Percentiles rank a stretch among this genome's conserved stretches.
phyloP scores from a whole-genome alignment of 2,888 invertebrate genomes.

The Cerastis rubricosa region DNA sequence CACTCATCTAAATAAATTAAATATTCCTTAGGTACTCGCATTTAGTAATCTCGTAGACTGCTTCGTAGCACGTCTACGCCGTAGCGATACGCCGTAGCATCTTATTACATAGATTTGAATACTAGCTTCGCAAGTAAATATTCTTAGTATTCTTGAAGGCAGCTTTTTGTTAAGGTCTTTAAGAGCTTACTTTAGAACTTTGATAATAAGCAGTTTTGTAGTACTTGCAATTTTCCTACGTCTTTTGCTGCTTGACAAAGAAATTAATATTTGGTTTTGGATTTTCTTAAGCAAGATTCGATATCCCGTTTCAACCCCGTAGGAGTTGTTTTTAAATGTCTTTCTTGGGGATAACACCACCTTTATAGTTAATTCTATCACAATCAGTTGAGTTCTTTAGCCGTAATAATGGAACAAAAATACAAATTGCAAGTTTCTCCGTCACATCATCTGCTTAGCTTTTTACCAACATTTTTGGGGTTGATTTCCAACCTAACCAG shows the following conservation, averaged over 20 bases:
- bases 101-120: constrained; percentile 24
- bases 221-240: neutral
- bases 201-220: neutral
- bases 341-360: too few species aligned
- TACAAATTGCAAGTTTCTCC: too few species aligned
- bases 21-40: neutral
- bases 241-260: neutral
- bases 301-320: too few species aligned
- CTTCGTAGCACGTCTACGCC: constrained; percentile 51
- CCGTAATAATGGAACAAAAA: too few species aligned
- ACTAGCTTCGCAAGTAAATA: constrained; percentile 12
- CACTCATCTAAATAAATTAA: constrained; percentile 8
- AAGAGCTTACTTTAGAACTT: neutral
- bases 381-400: too few species aligned
- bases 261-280: neutral
- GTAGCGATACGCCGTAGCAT: constrained; percentile 58
- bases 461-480: too few species aligned
- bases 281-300: neutral
- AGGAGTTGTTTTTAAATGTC: neutral
- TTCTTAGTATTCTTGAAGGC: constrained; percentile 24
- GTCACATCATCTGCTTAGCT: too few species aligned
- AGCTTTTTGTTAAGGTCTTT: neutral
- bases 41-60: constrained; percentile 30
- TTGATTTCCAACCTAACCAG: too few species aligned
- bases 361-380: too few species aligned